phyloP scores from a whole-genome alignment of 2,113 vertebrate genomes.

The Protomyctophum bolini region DNA sequence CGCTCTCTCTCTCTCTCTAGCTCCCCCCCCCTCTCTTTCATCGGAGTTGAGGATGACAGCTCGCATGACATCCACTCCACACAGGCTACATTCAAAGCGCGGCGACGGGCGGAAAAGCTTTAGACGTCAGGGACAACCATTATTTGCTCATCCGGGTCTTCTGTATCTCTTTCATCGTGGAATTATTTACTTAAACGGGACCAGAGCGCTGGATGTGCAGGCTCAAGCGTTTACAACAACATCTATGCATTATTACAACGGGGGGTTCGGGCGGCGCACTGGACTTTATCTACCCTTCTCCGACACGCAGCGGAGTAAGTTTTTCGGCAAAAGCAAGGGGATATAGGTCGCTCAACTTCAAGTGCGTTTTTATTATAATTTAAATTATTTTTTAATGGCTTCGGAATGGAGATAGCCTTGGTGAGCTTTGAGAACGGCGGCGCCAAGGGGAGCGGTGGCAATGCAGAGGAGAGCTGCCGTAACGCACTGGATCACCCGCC shows the following conservation, averaged over 20 bases:
- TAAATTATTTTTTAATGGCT: constrained; percentile 71
- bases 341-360: constrained; percentile 67
- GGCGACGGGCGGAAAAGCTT: constrained; percentile 57
- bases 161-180: constrained; percentile 31
- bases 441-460: constrained; percentile 75
- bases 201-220: constrained; percentile 30
- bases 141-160: constrained; percentile 76
- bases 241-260: constrained; percentile 15
- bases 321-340: constrained; percentile 16
- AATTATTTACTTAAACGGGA: constrained; percentile 53
- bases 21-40: constrained; percentile 4
- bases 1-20: constrained; percentile 20
- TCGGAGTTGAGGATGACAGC: constrained; percentile 21
- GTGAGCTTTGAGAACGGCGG: constrained; percentile 89
- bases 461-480: constrained; percentile 69
- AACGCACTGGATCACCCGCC: constrained; percentile 74
- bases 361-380: constrained; percentile 32
- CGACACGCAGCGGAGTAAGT: constrained; percentile 18
- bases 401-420: constrained; percentile 90
- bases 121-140: constrained; percentile 77
- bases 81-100: constrained; percentile 49
- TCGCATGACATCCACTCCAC: constrained; percentile 42
- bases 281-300: constrained; percentile 34
- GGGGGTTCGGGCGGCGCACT: constrained; percentile 31
- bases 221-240: constrained; percentile 22